Conservation (phyloP, 1,140 invertebrate species). For the Ceratitis capitata region DNA sequence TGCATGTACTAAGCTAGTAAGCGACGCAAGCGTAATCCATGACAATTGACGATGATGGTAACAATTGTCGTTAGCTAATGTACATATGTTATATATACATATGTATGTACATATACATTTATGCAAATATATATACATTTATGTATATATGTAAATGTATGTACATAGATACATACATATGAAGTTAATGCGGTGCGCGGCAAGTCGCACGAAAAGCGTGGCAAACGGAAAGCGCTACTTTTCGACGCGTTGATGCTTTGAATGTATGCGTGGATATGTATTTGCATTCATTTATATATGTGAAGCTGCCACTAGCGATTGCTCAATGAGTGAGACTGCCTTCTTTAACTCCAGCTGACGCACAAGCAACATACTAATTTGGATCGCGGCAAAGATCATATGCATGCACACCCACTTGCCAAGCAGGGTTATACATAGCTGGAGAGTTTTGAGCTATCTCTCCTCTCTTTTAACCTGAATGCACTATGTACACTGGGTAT, state of each 20-base stretch:
- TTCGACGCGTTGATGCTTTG: neutral
- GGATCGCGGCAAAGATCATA: neutral
- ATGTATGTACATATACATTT: neutral
- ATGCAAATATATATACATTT: neutral
- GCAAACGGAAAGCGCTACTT: slow-evolving; percentile 33
- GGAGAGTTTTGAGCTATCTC: too few species aligned
- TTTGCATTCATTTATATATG: neutral
- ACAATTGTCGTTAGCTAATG: neutral
- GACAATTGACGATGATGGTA: slow-evolving; percentile 27
- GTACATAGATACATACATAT: neutral
- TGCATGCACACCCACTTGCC: neutral
- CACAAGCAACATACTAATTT: neutral
- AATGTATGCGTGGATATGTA: neutral
- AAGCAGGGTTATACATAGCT: too few species aligned
- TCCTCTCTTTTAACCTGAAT: too few species aligned
- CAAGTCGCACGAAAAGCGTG: slow-evolving; percentile 30
- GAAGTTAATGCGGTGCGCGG: neutral
- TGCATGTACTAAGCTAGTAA: neutral
- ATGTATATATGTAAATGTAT: neutral
- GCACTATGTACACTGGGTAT: too few species aligned
- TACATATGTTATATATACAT: too few species aligned
- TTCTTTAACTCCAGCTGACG: neutral
- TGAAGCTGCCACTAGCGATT: neutral
- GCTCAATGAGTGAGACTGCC: neutral
- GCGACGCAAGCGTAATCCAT: slow-evolving; percentile 11